Percentiles rank a stretch among this genome's conserved stretches.
Conservation (phyloP, 2,113 vertebrate genomes). For the Mormyrus iriodes region DNA sequence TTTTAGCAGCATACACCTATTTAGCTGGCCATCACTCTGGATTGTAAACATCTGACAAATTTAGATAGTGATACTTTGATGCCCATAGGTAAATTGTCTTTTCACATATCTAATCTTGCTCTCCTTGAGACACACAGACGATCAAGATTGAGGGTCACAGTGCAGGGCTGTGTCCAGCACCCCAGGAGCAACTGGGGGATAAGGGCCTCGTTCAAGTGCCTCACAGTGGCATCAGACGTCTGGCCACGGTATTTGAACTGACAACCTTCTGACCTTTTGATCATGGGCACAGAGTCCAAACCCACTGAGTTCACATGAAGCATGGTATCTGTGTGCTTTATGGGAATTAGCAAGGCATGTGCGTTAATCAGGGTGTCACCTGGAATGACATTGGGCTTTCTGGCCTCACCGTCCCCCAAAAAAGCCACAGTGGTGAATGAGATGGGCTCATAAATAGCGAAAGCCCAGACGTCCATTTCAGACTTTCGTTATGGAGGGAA, state of each 20-base stretch:
- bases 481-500: not conserved
- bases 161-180: not conserved
- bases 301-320: not conserved
- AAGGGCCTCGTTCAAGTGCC: not conserved
- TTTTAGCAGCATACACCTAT: not conserved
- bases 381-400: not conserved
- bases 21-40: not conserved
- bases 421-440: not conserved
- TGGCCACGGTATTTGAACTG: not conserved
- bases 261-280: slow-evolving; percentile 1
- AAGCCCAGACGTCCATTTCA: slow-evolving; percentile 2
- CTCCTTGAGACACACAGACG: not conserved
- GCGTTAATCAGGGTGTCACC: not conserved
- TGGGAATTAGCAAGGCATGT: not conserved
- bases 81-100: not conserved
- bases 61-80: not conserved
- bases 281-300: not conserved
- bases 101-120: not conserved
- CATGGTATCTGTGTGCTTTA: not conserved
- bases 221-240: not conserved
- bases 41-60: not conserved
- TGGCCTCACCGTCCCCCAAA: no score
- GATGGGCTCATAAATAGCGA: not conserved
- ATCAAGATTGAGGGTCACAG: not conserved
- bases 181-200: not conserved